A percentile compares a stretch with the other conserved stretches of the same genome.
These are phyloP conservation scores for Chrysotoxum bicinctum DNA, from an alignment of 2,888 invertebrate genomes.

Conservation along the genomic window DNA sequence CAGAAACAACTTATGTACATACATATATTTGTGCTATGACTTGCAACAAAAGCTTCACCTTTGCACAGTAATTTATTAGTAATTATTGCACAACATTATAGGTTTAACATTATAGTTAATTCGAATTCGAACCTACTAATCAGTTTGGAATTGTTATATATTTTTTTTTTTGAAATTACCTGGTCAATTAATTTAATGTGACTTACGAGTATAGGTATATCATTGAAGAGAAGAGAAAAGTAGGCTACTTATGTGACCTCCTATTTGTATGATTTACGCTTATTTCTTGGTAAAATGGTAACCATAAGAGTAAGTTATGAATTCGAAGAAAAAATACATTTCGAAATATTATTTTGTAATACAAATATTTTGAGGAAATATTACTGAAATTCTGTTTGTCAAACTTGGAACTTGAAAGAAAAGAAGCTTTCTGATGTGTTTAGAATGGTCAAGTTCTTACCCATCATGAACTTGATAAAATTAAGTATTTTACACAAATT, in stretches of 20 bases:
- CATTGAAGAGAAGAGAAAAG: slow-evolving; percentile 1
- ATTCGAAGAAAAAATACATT: not conserved
- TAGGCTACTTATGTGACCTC: slow-evolving; percentile 20
- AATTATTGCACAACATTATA: slow-evolving; percentile 37
- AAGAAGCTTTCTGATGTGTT: too few relatives aligned
- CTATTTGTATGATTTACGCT: not conserved
- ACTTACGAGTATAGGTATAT: not conserved
- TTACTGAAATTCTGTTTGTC: too few relatives aligned
- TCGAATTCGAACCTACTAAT: slow-evolving; percentile 37
- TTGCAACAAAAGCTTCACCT: slow-evolving; percentile 34
- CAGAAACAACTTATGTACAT: not conserved
- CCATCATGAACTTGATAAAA: too few relatives aligned
- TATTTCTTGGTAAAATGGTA: not conserved
- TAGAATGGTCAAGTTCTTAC: too few relatives aligned
- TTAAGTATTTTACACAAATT: too few relatives aligned
- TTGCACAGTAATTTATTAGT: slow-evolving; percentile 6
- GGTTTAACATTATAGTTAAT: slow-evolving; percentile 25
- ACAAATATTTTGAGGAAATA: too few relatives aligned
- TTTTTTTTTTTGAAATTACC: slow-evolving; percentile 34
- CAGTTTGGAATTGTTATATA: slow-evolving; percentile 29
- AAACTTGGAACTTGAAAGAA: too few relatives aligned
- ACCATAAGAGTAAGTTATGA: not conserved
- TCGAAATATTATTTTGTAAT: not conserved
- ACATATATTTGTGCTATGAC: not conserved
- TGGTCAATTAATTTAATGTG: slow-evolving; percentile 35